phyloP scores from a whole-genome alignment of 1,140 invertebrate species.

The Procambarus clarkii region DNA sequence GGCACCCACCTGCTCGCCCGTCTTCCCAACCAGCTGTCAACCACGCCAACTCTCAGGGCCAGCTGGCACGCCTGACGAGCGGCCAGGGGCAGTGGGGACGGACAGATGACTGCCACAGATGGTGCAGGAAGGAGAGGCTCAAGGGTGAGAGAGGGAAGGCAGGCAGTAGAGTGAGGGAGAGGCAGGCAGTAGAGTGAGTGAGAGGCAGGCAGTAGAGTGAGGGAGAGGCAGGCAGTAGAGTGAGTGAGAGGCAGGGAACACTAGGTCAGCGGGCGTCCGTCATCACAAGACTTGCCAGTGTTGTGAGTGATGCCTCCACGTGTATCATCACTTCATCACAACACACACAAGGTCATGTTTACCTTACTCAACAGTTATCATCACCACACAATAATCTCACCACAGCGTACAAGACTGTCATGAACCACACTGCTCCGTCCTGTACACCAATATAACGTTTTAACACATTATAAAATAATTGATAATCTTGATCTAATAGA shows the following conservation, averaged over 20 bases:
- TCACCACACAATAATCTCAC: no score
- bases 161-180: background rate
- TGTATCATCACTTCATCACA: no score
- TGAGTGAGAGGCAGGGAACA: constrained; percentile 14
- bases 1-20: background rate
- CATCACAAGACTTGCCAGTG: no score
- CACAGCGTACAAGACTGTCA: no score
- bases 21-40: background rate
- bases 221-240: constrained; percentile 18
- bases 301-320: no score
- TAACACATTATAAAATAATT: no score
- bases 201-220: constrained; percentile 15
- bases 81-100: background rate
- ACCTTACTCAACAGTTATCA: no score
- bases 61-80: background rate
- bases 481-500: no score
- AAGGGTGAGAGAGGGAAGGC: background rate
- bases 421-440: no score
- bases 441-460: no score
- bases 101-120: background rate
- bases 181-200: background rate
- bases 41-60: background rate
- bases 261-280: no score
- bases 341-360: no score
- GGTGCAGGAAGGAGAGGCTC: background rate